Conservation (phyloP, 2,797 vertebrate species). For the Aulostomus chinensis region DNA sequence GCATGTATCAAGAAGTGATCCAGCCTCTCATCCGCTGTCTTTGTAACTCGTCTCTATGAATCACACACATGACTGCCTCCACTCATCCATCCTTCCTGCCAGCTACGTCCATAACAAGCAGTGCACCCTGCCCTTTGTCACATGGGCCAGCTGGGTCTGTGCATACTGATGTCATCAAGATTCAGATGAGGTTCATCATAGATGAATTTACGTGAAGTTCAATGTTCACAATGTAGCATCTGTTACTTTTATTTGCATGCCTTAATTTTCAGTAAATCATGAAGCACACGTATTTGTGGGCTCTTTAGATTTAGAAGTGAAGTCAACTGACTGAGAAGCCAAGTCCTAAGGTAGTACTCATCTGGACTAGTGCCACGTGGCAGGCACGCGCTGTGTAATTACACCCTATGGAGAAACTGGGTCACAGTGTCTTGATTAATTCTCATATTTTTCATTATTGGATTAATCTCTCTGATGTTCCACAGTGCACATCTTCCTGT, state of each 20-base stretch:
- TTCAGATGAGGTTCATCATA: not conserved
- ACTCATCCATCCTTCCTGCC: not conserved
- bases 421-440: constrained; percentile 57
- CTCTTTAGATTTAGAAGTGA: constrained; percentile 11
- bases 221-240: too few relatives aligned
- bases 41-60: constrained; percentile 5
- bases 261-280: constrained; percentile 2
- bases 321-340: constrained; percentile 14
- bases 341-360: constrained; percentile 17
- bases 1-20: not conserved
- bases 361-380: constrained; percentile 35
- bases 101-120: constrained; percentile 3
- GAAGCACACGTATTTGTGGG: not conserved
- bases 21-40: not conserved
- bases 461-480: constrained; percentile 47
- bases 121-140: not conserved
- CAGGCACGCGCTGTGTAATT: constrained; percentile 44
- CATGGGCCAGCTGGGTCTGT: not conserved
- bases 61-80: constrained; percentile 4
- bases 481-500: constrained; percentile 35
- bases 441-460: constrained; percentile 53
- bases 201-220: too few relatives aligned
- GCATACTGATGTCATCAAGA: not conserved
- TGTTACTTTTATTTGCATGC: too few relatives aligned
- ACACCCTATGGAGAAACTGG: constrained; percentile 44